These are phyloP conservation scores for Hippocampus mohnikei DNA, from an alignment of 2,113 vertebrate genomes.

Conservation along the genomic window DNA sequence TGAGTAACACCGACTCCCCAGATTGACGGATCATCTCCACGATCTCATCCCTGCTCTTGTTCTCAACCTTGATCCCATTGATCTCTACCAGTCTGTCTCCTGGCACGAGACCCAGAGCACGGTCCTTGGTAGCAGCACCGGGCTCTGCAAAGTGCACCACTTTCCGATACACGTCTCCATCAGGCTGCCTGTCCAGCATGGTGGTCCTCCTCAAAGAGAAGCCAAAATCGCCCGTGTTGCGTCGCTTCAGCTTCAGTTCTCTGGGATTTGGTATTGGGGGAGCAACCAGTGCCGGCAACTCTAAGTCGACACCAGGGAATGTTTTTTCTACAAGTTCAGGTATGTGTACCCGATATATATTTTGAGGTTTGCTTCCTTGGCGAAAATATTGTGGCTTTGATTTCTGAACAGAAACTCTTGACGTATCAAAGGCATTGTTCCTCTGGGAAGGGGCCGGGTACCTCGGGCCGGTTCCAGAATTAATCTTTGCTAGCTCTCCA, in stretches of 20 bases:
- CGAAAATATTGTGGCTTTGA: conserved; percentile 68
- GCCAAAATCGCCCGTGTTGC: conserved; percentile 92
- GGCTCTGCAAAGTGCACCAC: conserved; percentile 95
- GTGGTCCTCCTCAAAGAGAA: conserved; percentile 91
- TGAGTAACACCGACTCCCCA: conserved; percentile 85
- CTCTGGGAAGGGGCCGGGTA: conserved; percentile 80
- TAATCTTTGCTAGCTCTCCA: conserved; percentile 81
- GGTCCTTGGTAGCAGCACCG: conserved; percentile 83
- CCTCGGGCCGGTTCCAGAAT: conserved; percentile 76
- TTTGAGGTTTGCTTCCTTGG: conserved; percentile 59
- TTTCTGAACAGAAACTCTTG: conserved; percentile 73
- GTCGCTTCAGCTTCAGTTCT: conserved; percentile 85
- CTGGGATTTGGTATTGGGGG: conserved; percentile 73
- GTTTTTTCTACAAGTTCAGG: conserved; percentile 80
- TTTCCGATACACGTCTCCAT: conserved; percentile 80
- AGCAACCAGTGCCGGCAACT: conserved; percentile 76
- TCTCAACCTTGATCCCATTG: conserved; percentile 90
- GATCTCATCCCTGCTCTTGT: conserved; percentile 88
- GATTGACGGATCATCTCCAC: conserved; percentile 99
- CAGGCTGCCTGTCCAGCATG: conserved; percentile 82
- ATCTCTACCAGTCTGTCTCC: conserved; percentile 94
- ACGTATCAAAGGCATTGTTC: conserved; percentile 74
- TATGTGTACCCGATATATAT: conserved; percentile 49
- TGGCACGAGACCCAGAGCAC: conserved; percentile 85
- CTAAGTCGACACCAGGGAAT: conserved; percentile 78